Conservation (phyloP, 2,113 vertebrate genomes). For the Otus sunia region DNA sequence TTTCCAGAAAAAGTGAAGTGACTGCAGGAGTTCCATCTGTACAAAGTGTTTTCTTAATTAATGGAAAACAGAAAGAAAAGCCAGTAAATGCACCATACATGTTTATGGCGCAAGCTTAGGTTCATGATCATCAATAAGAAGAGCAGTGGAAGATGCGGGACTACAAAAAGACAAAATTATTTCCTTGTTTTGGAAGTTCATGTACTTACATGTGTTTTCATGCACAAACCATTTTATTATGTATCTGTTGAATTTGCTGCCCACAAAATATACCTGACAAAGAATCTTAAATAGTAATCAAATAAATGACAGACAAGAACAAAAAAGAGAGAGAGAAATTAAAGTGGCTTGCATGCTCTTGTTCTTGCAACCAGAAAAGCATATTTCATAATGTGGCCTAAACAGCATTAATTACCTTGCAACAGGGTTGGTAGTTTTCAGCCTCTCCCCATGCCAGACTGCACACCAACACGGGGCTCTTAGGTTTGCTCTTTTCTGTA, state of each 20-base stretch:
- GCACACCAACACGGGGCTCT: not conserved
- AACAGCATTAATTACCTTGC: not conserved
- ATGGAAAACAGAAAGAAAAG: not conserved
- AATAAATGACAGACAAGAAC: not conserved
- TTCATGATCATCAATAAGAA: not conserved
- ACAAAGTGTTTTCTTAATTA: not conserved
- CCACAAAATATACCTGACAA: not conserved
- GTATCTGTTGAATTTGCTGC: not conserved
- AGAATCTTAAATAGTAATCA: not conserved
- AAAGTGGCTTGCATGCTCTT: not conserved
- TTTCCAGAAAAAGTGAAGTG: not conserved
- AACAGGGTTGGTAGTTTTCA: not conserved
- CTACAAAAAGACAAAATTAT: not conserved
- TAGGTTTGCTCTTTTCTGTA: not conserved
- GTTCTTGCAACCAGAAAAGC: not conserved
- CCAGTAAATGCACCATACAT: not conserved
- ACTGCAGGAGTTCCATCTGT: not conserved
- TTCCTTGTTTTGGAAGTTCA: not conserved
- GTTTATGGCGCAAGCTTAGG: not conserved
- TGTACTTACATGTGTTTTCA: not conserved
- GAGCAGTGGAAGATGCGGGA: not conserved
- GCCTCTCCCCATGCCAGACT: not conserved
- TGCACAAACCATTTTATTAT: not conserved
- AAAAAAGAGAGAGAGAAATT: not conserved
- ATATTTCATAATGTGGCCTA: not conserved